phyloP scores from a whole-genome alignment of 2,113 vertebrate species.

The Pardalotus punctatus region DNA sequence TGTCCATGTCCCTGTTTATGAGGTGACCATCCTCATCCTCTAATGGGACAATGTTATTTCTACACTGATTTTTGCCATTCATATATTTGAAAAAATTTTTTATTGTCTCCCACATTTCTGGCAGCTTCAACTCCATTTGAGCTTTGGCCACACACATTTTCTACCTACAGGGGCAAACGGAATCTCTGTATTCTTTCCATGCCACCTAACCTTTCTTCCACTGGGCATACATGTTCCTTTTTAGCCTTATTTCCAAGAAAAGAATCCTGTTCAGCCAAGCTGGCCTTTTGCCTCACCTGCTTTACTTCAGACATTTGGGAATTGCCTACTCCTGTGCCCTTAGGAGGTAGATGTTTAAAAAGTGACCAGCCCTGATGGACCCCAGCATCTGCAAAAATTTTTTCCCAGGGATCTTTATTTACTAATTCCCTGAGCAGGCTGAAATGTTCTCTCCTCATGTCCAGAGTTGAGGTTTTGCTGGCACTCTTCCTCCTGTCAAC shows the following conservation, averaged over 20 bases:
- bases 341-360: background rate
- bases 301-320: background rate
- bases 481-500: background rate
- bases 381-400: background rate
- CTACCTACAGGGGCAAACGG: background rate
- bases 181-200: background rate
- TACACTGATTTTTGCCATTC: background rate
- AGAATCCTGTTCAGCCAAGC: background rate
- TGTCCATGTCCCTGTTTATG: accelerated
- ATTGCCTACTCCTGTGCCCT: background rate
- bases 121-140: background rate
- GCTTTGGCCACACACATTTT: accelerated
- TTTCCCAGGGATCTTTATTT: background rate
- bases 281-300: background rate
- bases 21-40: background rate
- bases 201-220: background rate
- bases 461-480: background rate
- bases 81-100: background rate
- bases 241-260: background rate
- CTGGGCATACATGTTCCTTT: background rate
- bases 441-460: background rate
- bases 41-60: background rate
- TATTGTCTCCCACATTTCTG: background rate
- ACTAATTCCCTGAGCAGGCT: background rate
- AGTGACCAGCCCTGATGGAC: background rate